Conservation (phyloP, 1,140 invertebrate species). For the Rhyzopertha dominica region DNA sequence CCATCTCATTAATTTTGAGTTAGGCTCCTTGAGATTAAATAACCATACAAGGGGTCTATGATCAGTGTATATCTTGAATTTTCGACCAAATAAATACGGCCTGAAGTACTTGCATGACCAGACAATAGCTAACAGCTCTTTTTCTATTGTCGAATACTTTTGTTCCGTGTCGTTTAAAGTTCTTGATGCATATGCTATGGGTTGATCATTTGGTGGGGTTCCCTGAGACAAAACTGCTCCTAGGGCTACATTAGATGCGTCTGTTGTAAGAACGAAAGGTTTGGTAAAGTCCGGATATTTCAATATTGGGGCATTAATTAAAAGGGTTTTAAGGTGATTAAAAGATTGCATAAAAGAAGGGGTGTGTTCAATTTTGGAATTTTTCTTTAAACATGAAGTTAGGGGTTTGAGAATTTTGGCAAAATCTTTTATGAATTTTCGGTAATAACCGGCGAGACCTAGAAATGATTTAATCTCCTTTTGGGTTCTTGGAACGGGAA, state of each 20-base stretch:
- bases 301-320: conserved; percentile 14
- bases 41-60: conserved; percentile 18
- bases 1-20: conserved; percentile 22
- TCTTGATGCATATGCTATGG: conserved; percentile 8
- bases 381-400: conserved; percentile 14
- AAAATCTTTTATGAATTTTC: conserved; percentile 16
- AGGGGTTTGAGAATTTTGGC: conserved; percentile 17
- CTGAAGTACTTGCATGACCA: conserved; percentile 16
- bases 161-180: conserved; percentile 13
- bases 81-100: conserved; percentile 14
- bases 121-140: conserved; percentile 16
- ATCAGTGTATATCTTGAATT: conserved; percentile 18
- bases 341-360: neutral
- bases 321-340: conserved; percentile 5
- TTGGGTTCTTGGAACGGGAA: conserved; percentile 38
- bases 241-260: conserved; percentile 34
- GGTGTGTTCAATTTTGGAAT: conserved; percentile 8
- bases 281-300: conserved; percentile 35
- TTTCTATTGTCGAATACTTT: conserved; percentile 17
- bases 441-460: conserved; percentile 13
- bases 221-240: conserved; percentile 37
- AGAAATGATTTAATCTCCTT: conserved; percentile 39
- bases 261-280: conserved; percentile 35
- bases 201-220: conserved; percentile 23
- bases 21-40: conserved; percentile 16